phyloP scores from a whole-genome alignment of 2,797 vertebrate species.

The Pteronotus mesoamericanus region DNA sequence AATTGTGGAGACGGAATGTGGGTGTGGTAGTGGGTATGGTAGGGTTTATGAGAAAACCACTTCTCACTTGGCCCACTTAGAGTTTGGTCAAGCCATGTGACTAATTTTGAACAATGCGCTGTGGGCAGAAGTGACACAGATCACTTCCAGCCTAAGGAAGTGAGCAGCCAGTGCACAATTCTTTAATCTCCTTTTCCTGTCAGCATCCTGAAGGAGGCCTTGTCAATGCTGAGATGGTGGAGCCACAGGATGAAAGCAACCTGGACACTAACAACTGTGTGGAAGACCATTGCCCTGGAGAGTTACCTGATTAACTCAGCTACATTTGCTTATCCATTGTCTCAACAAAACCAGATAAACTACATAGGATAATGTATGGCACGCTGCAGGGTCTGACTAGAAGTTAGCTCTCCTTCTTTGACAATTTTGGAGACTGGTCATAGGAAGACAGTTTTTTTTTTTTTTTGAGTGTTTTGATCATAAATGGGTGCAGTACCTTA shows the following conservation, averaged over 20 bases:
- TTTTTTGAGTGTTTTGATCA: no score
- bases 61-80: not conserved
- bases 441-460: not conserved
- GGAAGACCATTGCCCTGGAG: not conserved
- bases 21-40: not conserved
- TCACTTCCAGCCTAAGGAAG: not conserved
- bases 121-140: not conserved
- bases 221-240: not conserved
- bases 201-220: not conserved
- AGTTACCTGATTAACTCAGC: not conserved
- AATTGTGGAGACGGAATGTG: not conserved
- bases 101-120: not conserved
- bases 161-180: not conserved
- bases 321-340: not conserved
- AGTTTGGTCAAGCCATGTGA: not conserved
- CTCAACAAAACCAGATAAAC: not conserved
- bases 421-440: not conserved
- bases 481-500: no score
- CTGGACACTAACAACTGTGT: no score
- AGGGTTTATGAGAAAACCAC: not conserved
- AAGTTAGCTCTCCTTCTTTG: not conserved
- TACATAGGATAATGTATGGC: no score
- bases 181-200: not conserved
- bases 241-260: not conserved
- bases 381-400: not conserved